A percentile compares a stretch with the other conserved stretches of the same genome.
Conservation (phyloP, 1,140 invertebrate species). For the Pseudomyrmex pallidus region DNA sequence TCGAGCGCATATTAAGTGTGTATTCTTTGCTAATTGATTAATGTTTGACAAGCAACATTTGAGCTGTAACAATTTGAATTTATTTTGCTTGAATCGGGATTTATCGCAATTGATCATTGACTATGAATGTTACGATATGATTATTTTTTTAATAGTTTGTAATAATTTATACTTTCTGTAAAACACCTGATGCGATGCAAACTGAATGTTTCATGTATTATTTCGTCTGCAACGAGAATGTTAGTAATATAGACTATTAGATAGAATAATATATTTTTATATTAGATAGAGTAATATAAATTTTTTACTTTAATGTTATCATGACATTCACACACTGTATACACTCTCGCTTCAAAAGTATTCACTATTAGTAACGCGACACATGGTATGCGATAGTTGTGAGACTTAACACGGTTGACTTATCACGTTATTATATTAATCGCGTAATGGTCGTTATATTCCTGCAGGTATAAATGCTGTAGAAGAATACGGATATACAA, state of each 20-base stretch:
- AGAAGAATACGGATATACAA: not conserved
- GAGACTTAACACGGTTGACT: not conserved
- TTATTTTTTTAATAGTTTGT: slow-evolving; percentile 12
- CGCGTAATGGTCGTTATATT: slow-evolving; percentile 9
- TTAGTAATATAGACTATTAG: slow-evolving; percentile 24
- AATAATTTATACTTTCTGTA: slow-evolving; percentile 9
- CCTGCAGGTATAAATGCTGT: not conserved
- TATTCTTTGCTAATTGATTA: slow-evolving; percentile 43
- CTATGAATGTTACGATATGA: slow-evolving; percentile 75
- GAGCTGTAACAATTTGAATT: slow-evolving; percentile 46
- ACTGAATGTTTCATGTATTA: slow-evolving; percentile 21
- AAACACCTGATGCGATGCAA: slow-evolving; percentile 49
- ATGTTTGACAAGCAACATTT: not conserved
- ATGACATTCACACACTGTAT: slow-evolving; percentile 9
- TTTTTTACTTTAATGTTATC: not conserved
- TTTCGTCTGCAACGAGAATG: not conserved
- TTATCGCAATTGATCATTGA: slow-evolving; percentile 71
- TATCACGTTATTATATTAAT: not conserved
- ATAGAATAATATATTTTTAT: slow-evolving; percentile 12
- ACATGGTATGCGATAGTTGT: slow-evolving; percentile 1
- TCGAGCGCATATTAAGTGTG: slow-evolving; percentile 48
- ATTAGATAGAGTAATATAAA: slow-evolving; percentile 1
- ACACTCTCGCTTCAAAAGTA: not conserved
- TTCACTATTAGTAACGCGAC: slow-evolving; percentile 12
- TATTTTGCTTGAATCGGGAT: slow-evolving; percentile 73